Evolutionary conservation across 2,113 vertebrate genomes (phyloP).

Genomic region (Sander lucioperca): DNA sequence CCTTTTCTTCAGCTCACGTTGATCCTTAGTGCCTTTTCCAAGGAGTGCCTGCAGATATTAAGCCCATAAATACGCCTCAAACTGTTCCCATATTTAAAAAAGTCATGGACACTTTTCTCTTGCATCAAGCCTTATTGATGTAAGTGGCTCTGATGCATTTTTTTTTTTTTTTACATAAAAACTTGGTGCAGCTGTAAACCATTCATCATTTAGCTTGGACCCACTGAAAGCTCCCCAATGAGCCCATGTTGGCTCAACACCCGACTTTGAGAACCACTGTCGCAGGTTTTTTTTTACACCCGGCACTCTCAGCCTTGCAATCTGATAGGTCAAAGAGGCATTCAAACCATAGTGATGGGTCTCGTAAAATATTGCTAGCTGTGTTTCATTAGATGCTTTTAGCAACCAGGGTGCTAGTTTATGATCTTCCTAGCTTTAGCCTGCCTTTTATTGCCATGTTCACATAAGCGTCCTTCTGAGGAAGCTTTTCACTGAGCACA

Average conservation of each 20-base stretch:
- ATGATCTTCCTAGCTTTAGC: slow-evolving; percentile 7
- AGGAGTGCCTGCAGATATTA: not conserved
- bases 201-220: not conserved
- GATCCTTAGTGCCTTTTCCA: not conserved
- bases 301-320: not conserved
- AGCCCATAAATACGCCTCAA: not conserved
- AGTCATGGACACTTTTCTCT: too few relatives aligned
- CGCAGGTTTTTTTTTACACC: not conserved
- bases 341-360: slow-evolving; percentile 29
- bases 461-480: slow-evolving; percentile 23
- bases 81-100: not conserved
- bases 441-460: slow-evolving; percentile 25
- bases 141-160: not conserved
- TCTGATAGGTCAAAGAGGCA: slow-evolving; percentile 27
- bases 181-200: not conserved
- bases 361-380: slow-evolving; percentile 38
- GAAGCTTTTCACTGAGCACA: slow-evolving; percentile 30
- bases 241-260: not conserved
- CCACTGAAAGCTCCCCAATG: not conserved
- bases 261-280: too few relatives aligned
- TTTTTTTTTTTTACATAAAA: not conserved
- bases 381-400: slow-evolving; percentile 52
- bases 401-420: slow-evolving; percentile 24
- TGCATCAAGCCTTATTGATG: not conserved
- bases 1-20: not conserved